A percentile compares a stretch with the other conserved stretches of the same genome.
Conservation (phyloP, 2,797 vertebrate genomes). For the Naso thynnoides region DNA sequence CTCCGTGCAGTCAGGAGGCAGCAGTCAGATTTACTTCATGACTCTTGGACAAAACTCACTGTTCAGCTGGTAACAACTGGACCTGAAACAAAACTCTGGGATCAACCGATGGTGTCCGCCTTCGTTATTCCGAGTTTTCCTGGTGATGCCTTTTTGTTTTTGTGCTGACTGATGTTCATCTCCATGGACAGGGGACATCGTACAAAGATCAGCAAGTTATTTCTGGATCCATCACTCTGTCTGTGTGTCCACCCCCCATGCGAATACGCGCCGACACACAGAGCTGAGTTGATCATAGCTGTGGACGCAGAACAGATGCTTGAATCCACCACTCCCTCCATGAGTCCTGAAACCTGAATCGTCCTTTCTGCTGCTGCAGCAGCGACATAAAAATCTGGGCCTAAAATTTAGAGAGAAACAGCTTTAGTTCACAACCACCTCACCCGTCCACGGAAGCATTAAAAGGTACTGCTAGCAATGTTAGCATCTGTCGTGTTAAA, state of each 20-base stretch:
- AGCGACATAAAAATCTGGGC: neutral
- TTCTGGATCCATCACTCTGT: conserved; percentile 5
- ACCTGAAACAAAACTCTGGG: conserved; percentile 32
- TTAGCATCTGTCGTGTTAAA: conserved; percentile 4
- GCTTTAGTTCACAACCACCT: neutral
- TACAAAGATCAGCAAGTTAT: neutral
- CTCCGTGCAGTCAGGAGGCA: conserved; percentile 91
- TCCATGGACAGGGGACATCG: conserved; percentile 6
- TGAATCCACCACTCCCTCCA: conserved; percentile 9
- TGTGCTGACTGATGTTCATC: conserved; percentile 1
- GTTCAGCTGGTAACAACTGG: conserved; percentile 91
- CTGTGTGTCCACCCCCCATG: neutral
- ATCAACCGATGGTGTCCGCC: conserved; percentile 30
- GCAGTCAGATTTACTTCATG: conserved; percentile 98
- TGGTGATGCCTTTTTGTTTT: conserved; percentile 30
- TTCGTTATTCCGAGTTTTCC: conserved; percentile 4
- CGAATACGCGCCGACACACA: neutral
- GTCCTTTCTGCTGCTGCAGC: neutral
- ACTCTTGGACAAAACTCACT: conserved; percentile 93
- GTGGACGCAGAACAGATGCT: neutral
- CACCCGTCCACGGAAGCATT: neutral
- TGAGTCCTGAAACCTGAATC: conserved; percentile 13
- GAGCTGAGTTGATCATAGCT: neutral
- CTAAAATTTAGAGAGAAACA: neutral
- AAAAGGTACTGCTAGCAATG: conserved; percentile 14